Percentiles rank a stretch among this genome's conserved stretches.
These are phyloP conservation scores for Palythoa caribaeorum DNA, from an alignment of 92 coral and sea anemone genomes.

Conservation along the genomic window DNA sequence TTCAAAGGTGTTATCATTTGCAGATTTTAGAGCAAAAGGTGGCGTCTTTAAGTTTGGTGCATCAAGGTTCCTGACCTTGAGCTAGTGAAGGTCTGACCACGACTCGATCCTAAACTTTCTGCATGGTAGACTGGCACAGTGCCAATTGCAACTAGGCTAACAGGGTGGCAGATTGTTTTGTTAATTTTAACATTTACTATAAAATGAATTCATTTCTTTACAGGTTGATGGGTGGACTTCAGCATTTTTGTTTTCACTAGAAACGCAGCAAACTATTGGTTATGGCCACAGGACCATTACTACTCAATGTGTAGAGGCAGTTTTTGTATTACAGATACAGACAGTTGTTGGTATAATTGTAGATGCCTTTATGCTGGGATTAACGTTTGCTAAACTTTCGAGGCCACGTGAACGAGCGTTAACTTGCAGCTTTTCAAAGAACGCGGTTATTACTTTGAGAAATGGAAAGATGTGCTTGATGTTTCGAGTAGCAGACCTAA, in stretches of 20 bases:
- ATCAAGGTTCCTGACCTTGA: no score
- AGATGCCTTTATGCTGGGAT: conserved; percentile 92
- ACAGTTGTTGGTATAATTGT: conserved; percentile 80
- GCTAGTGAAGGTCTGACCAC: no score
- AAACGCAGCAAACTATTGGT: conserved; percentile 99
- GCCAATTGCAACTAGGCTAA: no score
- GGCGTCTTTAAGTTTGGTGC: no score
- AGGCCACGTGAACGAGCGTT: conserved; percentile 93
- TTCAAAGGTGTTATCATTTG: no score
- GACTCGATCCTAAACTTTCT: no score
- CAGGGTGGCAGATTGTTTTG: no score
- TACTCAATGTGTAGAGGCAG: conserved; percentile 85
- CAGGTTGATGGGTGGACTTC: conserved; percentile 91
- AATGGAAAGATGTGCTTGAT: conserved; percentile 91
- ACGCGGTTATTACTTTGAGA: conserved; percentile 81
- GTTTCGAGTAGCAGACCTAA: conserved; percentile 90
- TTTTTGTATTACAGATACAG: conserved; percentile 78
- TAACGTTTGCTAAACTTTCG: conserved; percentile 92
- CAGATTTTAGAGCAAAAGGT: no score
- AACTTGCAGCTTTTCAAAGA: conserved; percentile 89
- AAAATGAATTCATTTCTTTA: background rate
- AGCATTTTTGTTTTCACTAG: conserved; percentile 94
- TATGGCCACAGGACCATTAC: conserved; percentile 89
- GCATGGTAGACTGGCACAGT: no score
- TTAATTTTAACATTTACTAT: background rate